Conservation (phyloP, 2,888 invertebrate genomes). For the Drosophila mayaguana region DNA sequence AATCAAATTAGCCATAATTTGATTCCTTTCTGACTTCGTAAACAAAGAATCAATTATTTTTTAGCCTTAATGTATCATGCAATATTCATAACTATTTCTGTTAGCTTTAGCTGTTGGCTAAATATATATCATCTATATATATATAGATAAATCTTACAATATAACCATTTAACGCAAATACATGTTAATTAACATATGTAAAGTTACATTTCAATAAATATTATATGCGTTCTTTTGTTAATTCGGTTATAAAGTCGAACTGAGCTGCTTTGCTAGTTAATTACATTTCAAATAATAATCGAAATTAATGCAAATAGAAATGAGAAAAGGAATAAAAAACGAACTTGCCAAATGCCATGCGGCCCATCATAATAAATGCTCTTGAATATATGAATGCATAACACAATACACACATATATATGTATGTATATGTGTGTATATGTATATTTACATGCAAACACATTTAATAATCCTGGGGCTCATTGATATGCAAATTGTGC, state of each 20-base stretch:
- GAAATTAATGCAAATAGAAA: conserved; percentile 7
- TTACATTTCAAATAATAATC: conserved; percentile 1
- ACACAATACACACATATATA: not conserved
- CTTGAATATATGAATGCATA: conserved; percentile 42
- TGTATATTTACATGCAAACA: conserved; percentile 13
- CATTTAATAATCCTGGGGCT: conserved; percentile 33
- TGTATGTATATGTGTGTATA: not conserved
- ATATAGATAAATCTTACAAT: not conserved
- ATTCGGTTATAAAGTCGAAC: not conserved
- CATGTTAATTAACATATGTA: not conserved
- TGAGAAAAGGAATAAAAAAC: conserved; percentile 1
- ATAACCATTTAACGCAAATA: not conserved
- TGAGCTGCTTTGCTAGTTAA: not conserved
- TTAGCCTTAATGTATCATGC: no score
- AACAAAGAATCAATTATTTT: no score
- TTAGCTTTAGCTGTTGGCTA: not conserved
- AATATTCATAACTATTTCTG: no score
- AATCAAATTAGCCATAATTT: no score
- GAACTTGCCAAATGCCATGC: not conserved
- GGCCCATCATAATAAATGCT: conserved; percentile 5
- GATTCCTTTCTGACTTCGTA: no score
- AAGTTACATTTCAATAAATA: not conserved
- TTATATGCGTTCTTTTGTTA: not conserved
- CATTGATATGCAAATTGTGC: conserved; percentile 60
- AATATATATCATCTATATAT: not conserved